Evolutionary conservation across 2,113 vertebrate genomes (phyloP).

Genomic region (Scophthalmus maximus): DNA sequence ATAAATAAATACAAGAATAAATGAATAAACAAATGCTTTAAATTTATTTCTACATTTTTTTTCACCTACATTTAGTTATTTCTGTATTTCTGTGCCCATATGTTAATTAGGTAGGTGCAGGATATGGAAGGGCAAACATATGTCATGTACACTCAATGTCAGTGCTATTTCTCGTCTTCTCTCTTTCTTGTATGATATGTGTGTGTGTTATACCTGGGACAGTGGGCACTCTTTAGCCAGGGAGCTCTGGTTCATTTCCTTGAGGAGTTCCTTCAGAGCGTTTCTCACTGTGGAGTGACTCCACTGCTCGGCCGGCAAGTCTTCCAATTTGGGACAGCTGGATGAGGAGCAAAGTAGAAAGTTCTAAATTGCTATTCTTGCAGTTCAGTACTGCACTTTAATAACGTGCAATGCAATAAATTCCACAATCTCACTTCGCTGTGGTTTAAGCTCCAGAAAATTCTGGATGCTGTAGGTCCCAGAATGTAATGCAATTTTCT

Average conservation of each 20-base stretch:
- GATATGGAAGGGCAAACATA: constrained; percentile 31
- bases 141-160: constrained; percentile 8
- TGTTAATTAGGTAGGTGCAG: too few relatives aligned
- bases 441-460: too few relatives aligned
- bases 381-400: too few relatives aligned
- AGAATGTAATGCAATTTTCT: too few relatives aligned
- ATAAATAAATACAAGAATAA: too few relatives aligned
- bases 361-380: neutral
- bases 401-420: too few relatives aligned
- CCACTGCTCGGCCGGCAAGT: constrained; percentile 96
- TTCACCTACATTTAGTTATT: too few relatives aligned
- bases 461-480: too few relatives aligned
- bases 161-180: neutral
- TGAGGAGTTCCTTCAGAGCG: constrained; percentile 96
- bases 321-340: constrained; percentile 96
- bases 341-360: constrained; percentile 11
- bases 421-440: too few relatives aligned
- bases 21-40: too few relatives aligned
- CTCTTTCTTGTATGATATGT: neutral
- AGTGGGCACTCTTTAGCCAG: constrained; percentile 97
- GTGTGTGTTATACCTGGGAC: constrained; percentile 87
- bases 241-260: constrained; percentile 98
- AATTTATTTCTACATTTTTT: too few relatives aligned
- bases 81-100: too few relatives aligned
- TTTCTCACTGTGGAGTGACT: constrained; percentile 96